Conservation (phyloP, 2,888 invertebrate species). For the Stenolophus ochropezus region DNA sequence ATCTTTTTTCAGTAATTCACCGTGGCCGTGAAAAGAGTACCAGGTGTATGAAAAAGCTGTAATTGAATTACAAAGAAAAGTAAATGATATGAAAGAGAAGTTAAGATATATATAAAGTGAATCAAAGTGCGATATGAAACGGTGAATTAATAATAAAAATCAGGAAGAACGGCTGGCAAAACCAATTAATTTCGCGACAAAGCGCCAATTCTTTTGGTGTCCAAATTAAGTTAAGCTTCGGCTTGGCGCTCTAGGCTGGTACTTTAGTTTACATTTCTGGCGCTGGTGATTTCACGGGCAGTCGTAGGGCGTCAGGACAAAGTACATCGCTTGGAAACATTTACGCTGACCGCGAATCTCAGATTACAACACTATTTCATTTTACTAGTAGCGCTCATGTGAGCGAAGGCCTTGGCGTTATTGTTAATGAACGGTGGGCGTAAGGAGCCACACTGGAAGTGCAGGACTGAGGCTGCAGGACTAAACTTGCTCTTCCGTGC, state of each 20-base stretch:
- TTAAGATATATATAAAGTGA: slow-evolving; percentile 22
- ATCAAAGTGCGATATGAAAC: slow-evolving; percentile 16
- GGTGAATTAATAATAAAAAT: slow-evolving; percentile 39
- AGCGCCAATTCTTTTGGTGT: slow-evolving; percentile 38
- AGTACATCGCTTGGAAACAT: slow-evolving; percentile 72
- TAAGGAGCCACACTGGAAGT: background rate
- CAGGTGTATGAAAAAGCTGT: no score
- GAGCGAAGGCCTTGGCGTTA: slow-evolving; percentile 3
- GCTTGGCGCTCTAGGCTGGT: background rate
- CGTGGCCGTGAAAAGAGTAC: no score
- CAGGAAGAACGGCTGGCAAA: background rate
- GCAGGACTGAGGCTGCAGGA: slow-evolving; percentile 6
- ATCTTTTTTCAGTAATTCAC: no score
- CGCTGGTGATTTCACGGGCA: slow-evolving; percentile 63
- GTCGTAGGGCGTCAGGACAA: slow-evolving; percentile 64
- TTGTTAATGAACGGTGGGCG: slow-evolving; percentile 22
- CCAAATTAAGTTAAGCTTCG: slow-evolving; percentile 19
- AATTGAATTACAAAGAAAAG: background rate
- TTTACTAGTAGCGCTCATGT: slow-evolving; percentile 62
- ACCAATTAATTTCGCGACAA: slow-evolving; percentile 40
- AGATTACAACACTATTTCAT: slow-evolving; percentile 72
- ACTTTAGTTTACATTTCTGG: slow-evolving; percentile 45
- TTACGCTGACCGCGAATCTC: slow-evolving; percentile 72
- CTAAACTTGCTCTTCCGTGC: slow-evolving; percentile 40
- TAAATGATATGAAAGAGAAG: slow-evolving; percentile 4